phyloP scores from a whole-genome alignment of 1,140 invertebrate genomes.

The Cydia fagiglandana region DNA sequence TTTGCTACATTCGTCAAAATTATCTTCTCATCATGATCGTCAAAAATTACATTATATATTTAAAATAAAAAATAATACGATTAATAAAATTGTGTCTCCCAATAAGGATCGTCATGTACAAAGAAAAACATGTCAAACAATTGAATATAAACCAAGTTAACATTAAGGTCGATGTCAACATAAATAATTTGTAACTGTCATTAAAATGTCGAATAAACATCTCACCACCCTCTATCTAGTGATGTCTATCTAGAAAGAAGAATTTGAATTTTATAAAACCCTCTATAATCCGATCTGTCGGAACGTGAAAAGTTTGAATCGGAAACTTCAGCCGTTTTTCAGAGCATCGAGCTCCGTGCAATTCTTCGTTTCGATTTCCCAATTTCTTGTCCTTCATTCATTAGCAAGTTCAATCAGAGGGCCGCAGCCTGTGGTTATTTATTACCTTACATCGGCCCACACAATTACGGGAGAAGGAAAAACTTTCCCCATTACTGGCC shows the following conservation, averaged over 20 bases:
- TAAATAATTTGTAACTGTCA: too few species aligned
- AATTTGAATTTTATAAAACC: slow-evolving; percentile 3
- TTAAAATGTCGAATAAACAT: too few species aligned
- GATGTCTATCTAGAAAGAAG: neutral
- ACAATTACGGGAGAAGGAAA: slow-evolving; percentile 75
- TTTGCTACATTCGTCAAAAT: too few species aligned
- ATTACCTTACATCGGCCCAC: slow-evolving; percentile 72
- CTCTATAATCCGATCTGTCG: neutral
- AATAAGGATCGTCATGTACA: too few species aligned
- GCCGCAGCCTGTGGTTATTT: slow-evolving; percentile 70
- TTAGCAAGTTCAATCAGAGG: slow-evolving; percentile 77
- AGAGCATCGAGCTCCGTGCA: slow-evolving; percentile 33
- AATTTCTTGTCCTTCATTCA: slow-evolving; percentile 76
- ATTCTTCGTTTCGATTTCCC: slow-evolving; percentile 53
- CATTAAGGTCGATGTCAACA: too few species aligned
- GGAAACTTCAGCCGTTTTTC: slow-evolving; percentile 54
- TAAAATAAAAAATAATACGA: too few species aligned
- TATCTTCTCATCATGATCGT: too few species aligned
- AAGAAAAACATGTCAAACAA: too few species aligned
- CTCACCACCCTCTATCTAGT: too few species aligned
- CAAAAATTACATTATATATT: too few species aligned
- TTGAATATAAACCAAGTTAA: too few species aligned
- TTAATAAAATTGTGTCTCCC: too few species aligned
- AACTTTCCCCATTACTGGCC: slow-evolving; percentile 74
- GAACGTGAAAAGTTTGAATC: slow-evolving; percentile 8